A percentile compares a stretch with the other conserved stretches of the same genome.
Conservation (phyloP, 2,113 vertebrate genomes). For the Perca fluviatilis region DNA sequence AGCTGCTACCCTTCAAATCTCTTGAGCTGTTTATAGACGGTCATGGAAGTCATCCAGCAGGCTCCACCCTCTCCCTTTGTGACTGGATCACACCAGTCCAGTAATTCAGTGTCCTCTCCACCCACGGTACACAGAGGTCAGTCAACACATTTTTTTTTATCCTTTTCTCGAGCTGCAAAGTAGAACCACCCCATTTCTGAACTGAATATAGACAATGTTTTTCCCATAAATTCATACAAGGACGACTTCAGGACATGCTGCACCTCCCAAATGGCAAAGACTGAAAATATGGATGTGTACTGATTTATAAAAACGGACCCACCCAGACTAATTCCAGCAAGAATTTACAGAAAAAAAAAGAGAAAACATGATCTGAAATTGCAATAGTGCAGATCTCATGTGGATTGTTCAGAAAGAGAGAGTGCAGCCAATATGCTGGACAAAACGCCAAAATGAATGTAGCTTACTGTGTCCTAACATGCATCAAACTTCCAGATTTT, state of each 20-base stretch:
- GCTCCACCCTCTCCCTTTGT: constrained; percentile 29
- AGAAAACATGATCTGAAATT: constrained; percentile 18
- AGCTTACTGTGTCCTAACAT: background rate
- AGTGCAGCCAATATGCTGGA: constrained; percentile 49
- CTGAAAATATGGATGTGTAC: constrained; percentile 35
- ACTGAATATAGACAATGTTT: background rate
- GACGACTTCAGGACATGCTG: constrained; percentile 17
- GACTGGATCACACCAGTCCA: constrained; percentile 19
- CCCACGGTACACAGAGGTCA: constrained; percentile 12
- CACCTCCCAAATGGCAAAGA: background rate
- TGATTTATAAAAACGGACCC: constrained; percentile 32
- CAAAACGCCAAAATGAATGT: constrained; percentile 27
- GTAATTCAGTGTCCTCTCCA: constrained; percentile 33
- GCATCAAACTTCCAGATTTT: constrained; percentile 17
- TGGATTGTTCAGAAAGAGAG: constrained; percentile 11
- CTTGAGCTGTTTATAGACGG: constrained; percentile 56
- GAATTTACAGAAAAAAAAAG: background rate
- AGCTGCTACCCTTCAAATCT: constrained; percentile 44
- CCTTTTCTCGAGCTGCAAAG: background rate
- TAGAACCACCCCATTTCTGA: background rate
- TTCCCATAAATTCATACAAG: constrained; percentile 3
- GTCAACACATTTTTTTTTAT: constrained; percentile 18
- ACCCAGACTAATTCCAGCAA: constrained; percentile 3
- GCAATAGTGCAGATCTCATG: constrained; percentile 12
- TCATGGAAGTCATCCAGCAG: constrained; percentile 48